Conservation (phyloP, 1,140 invertebrate species). For the Brachionus koreanus region DNA sequence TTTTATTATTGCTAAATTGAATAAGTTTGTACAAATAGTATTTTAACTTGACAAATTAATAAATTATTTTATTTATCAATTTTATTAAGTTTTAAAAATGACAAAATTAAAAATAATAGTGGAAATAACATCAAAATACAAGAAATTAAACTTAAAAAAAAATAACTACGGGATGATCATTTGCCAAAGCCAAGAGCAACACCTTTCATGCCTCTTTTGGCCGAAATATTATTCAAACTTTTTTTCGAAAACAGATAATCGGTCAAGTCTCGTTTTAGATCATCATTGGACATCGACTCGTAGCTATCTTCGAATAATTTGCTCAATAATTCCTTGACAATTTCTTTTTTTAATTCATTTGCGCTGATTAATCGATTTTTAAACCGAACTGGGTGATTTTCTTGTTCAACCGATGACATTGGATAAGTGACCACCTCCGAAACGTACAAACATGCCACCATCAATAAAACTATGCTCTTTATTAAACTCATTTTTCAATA, state of each 20-base stretch:
- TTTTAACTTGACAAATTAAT: not conserved
- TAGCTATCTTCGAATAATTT: not conserved
- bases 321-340: not conserved
- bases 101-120: not conserved
- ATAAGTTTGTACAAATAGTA: no score
- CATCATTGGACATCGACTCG: not conserved
- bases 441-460: not conserved
- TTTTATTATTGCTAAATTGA: no score
- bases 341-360: conserved; percentile 15
- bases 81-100: not conserved
- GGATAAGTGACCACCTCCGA: not conserved
- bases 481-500: not conserved
- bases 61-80: not conserved
- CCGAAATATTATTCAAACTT: not conserved
- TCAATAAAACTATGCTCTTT: not conserved
- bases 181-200: conserved; percentile 23
- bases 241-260: conserved; percentile 11
- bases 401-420: not conserved
- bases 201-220: conserved; percentile 22
- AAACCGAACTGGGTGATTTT: not conserved
- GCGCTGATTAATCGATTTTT: not conserved
- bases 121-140: not conserved
- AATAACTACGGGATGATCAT: not conserved
- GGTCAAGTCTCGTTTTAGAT: not conserved
- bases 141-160: not conserved